phyloP scores from a whole-genome alignment of 2,797 vertebrate genomes.

The Rhinella marina region DNA sequence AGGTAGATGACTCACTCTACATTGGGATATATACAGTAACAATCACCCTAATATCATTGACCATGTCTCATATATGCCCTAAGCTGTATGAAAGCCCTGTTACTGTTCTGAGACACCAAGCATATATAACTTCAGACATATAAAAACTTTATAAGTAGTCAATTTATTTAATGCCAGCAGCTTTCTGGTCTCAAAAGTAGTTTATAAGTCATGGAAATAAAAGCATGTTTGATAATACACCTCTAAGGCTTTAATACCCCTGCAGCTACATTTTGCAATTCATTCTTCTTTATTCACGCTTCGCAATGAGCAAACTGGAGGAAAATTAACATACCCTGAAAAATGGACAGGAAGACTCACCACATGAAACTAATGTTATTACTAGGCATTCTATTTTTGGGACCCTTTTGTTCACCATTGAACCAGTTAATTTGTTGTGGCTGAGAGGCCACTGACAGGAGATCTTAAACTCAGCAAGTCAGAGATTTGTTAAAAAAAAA shows the following conservation, averaged over 20 bases:
- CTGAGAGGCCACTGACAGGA: constrained; percentile 15
- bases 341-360: constrained; percentile 44
- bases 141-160: neutral
- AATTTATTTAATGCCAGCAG: neutral
- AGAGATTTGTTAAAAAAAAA: neutral
- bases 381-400: constrained; percentile 23
- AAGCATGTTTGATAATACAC: constrained; percentile 37
- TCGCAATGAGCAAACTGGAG: constrained; percentile 3
- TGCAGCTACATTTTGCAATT: constrained; percentile 37
- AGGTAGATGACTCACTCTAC: neutral
- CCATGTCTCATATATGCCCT: neutral
- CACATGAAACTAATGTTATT: constrained; percentile 36
- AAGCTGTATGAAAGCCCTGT: neutral
- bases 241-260: constrained; percentile 40
- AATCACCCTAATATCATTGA: neutral
- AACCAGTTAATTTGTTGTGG: constrained; percentile 48
- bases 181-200: constrained; percentile 1
- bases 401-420: constrained; percentile 32
- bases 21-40: neutral
- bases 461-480: neutral
- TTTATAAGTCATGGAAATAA: constrained; percentile 20
- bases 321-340: constrained; percentile 39
- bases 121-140: neutral
- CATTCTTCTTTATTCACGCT: constrained; percentile 28
- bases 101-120: neutral